Percentiles rank a stretch among this genome's conserved stretches.
These are phyloP conservation scores for Rhagonycha lutea DNA, from an alignment of 2,888 invertebrate species.

Conservation along the genomic window DNA sequence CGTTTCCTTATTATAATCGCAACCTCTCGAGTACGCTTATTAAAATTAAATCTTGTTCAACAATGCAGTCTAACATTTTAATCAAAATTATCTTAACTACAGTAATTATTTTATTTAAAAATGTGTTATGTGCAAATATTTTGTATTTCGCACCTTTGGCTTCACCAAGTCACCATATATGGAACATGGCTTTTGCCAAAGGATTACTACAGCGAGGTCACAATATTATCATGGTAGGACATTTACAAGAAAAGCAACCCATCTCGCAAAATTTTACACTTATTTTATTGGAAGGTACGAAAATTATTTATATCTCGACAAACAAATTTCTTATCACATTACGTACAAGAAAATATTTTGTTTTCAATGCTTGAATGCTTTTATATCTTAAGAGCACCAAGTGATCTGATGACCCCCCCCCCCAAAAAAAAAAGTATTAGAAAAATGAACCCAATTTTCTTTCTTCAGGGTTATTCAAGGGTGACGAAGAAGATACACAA, in stretches of 20 bases:
- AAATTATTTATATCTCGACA: neutral
- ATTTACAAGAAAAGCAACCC: neutral
- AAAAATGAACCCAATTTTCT: neutral
- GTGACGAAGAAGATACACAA: neutral
- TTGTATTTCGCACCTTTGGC: neutral
- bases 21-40: neutral
- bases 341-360: neutral
- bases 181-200: constrained; percentile 1
- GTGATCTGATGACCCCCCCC: no score
- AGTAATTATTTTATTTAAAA: neutral
- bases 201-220: neutral
- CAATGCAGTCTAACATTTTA: neutral
- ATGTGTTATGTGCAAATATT: neutral
- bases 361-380: no score
- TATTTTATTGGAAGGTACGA: constrained; percentile 6
- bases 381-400: no score
- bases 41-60: neutral
- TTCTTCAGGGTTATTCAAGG: neutral
- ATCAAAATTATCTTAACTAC: neutral
- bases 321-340: neutral
- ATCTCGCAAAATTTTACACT: neutral
- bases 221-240: constrained; percentile 11
- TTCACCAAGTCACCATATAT: constrained; percentile 13
- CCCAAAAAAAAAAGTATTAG: no score
- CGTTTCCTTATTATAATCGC: no score